Evolutionary conservation across 2,888 invertebrate genomes (phyloP), one percentile per base, ranked within the genome.

Genomic region (Rhorus exstirpatorius): DNA sequence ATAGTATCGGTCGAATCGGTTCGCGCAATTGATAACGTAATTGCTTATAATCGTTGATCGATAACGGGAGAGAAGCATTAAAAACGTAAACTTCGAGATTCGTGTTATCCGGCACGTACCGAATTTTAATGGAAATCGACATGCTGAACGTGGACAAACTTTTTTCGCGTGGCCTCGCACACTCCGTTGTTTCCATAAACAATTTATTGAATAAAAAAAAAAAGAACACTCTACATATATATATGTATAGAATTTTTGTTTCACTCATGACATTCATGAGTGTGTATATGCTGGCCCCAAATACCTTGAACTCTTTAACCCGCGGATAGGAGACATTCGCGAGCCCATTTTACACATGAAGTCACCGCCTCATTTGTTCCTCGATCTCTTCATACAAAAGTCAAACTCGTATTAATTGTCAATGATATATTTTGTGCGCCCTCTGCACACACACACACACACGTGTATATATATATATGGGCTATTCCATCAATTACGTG

Each of bases 291-390:
- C 70, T 49, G 63, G 80, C 21, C 49, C 41, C 38, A 8, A 74
- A 65, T 71, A 77, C 84, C 79, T 81, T 82, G 82, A 85, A 78
- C 80, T 67, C 67, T 75, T 53, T 76, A 63, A 70, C 60, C 67
- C 82, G 67, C 71, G 71, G 35, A 46, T 63, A 65, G 51, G 14
- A 17, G 17, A 58, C 38, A 41, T 74, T 38, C 51, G n/a, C n/a
- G 44, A 78, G 75, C 70, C 76, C 68, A 82, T 81, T 70, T 61
- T 70, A 81, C 76, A 70, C 61, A 86, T 86, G 83, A 84, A 85
- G 81, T 85, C 84, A 86, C 79, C 84, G 76, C 75, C 79, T 70
- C 79, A 67, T 83, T 83, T 77, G 79, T 76, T 67, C 71, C 41
- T 58, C 41, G 60, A 41, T 72, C 58, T 71, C 31, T 53, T 41